Percentiles rank a stretch among this genome's conserved stretches.
Evolutionary conservation across 2,888 invertebrate genomes (phyloP).

Genomic region (Hirtodrosophila confusa): DNA sequence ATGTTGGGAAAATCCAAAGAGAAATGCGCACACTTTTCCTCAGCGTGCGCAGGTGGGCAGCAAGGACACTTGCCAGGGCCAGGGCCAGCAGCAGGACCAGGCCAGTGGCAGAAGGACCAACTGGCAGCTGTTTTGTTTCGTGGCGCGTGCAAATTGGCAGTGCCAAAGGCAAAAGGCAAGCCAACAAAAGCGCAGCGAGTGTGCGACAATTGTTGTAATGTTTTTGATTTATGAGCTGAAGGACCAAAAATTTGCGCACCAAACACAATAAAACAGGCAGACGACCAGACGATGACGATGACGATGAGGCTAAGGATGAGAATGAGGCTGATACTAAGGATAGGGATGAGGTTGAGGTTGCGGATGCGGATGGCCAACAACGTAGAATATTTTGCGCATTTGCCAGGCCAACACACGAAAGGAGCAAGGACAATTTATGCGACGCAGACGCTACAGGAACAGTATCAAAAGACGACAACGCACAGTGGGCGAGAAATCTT

Average conservation of each 20-base stretch:
- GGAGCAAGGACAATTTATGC: constrained; percentile 66
- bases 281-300: constrained; percentile 31
- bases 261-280: constrained; percentile 55
- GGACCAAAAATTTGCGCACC: constrained; percentile 73
- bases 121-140: constrained; percentile 66
- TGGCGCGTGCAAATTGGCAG: constrained; percentile 71
- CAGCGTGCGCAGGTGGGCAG: constrained; percentile 51
- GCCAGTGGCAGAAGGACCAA: background rate
- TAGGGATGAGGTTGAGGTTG: background rate
- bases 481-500: constrained; percentile 28
- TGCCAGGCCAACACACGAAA: constrained; percentile 33
- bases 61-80: constrained; percentile 42
- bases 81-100: background rate
- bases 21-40: constrained; percentile 12
- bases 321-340: background rate
- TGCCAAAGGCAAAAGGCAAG: constrained; percentile 32
- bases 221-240: constrained; percentile 73
- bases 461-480: constrained; percentile 11
- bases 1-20: constrained; percentile 5
- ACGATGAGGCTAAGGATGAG: constrained; percentile 13
- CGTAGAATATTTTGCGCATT: constrained; percentile 57
- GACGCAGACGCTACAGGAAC: constrained; percentile 54
- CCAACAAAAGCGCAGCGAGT: constrained; percentile 60
- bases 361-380: constrained; percentile 39
- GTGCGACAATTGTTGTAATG: constrained; percentile 73